Conservation (phyloP, 2,797 vertebrate species). For the Macrochelys suwanniensis region DNA sequence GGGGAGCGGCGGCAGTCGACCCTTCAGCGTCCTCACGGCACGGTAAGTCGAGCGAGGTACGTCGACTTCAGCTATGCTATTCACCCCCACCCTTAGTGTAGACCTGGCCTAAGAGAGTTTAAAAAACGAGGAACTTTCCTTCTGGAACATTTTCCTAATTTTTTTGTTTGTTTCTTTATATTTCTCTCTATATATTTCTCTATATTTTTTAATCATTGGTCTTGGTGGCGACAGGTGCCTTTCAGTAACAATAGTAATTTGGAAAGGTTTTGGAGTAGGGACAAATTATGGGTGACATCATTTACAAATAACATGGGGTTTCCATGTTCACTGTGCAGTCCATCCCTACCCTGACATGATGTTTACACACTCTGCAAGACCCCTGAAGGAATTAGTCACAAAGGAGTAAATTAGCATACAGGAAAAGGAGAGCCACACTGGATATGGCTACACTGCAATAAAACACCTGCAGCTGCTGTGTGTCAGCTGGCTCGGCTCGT, state of each 20-base stretch:
- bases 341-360: background rate
- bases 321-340: background rate
- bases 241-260: background rate
- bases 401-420: accelerated
- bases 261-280: background rate
- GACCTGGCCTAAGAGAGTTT: background rate
- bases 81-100: too few species aligned
- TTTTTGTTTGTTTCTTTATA: background rate
- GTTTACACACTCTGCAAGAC: background rate
- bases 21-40: too few species aligned
- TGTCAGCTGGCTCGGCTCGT: background rate
- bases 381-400: constrained; percentile 3
- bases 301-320: constrained; percentile 27
- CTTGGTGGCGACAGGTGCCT: background rate
- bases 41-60: too few species aligned
- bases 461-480: background rate
- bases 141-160: background rate
- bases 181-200: background rate
- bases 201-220: background rate
- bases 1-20: too few species aligned
- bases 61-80: too few species aligned
- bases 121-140: background rate
- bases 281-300: constrained; percentile 2
- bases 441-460: background rate
- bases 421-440: background rate